phyloP scores from a whole-genome alignment of 2,797 vertebrate species.

The Yasuhikotakia modesta region DNA sequence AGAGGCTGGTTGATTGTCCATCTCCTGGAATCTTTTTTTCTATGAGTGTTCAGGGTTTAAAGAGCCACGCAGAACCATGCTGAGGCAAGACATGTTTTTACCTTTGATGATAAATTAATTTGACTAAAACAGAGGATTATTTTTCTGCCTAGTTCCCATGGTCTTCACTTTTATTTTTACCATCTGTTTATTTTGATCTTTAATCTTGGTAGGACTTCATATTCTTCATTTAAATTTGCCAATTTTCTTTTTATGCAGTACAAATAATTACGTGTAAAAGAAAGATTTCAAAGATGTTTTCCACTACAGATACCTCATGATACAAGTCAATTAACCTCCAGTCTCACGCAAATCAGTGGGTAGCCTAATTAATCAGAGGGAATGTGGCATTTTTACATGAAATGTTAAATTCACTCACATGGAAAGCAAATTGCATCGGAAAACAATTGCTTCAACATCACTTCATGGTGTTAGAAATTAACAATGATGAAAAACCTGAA shows the following conservation, averaged over 20 bases:
- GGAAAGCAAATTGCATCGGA: constrained; percentile 53
- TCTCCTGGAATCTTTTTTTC: background rate
- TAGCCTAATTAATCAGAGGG: constrained; percentile 63
- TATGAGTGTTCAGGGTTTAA: background rate
- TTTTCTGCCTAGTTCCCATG: constrained; percentile 21
- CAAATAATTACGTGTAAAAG: constrained; percentile 8
- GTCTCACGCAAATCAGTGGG: constrained; percentile 58
- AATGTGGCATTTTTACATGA: constrained; percentile 55
- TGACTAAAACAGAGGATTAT: background rate
- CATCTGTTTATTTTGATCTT: constrained; percentile 22
- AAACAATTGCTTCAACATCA: constrained; percentile 41
- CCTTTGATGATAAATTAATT: constrained; percentile 29
- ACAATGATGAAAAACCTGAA: constrained; percentile 52
- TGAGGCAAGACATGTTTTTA: background rate
- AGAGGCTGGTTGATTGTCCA: background rate
- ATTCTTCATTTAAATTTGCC: too few species aligned
- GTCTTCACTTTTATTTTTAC: background rate
- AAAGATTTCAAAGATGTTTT: constrained; percentile 36
- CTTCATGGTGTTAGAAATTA: constrained; percentile 25
- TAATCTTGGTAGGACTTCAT: constrained; percentile 27
- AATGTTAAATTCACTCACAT: constrained; percentile 69
- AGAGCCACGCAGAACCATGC: background rate
- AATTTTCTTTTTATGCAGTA: constrained; percentile 8
- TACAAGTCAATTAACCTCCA: constrained; percentile 53
- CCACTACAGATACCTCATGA: constrained; percentile 42